A percentile compares a stretch with the other conserved stretches of the same genome.
Conservation (phyloP, 2,797 vertebrate species). For the Anabacerthia variegaticeps region DNA sequence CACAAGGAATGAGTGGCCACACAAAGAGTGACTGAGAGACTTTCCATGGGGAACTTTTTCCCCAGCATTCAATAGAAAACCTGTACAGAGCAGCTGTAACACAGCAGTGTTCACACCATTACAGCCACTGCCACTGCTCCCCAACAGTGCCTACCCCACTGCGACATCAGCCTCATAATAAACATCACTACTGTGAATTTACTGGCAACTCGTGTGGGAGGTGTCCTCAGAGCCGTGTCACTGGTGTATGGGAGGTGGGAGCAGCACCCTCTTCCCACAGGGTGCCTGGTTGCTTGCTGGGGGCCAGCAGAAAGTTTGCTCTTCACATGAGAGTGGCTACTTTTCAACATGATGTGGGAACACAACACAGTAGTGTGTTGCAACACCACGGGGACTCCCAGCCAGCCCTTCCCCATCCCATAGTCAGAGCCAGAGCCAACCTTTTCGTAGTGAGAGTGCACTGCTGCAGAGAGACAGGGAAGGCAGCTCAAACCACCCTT, state of each 20-base stretch:
- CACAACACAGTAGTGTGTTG: background rate
- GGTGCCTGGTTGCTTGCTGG: fast-evolving
- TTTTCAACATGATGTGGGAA: background rate
- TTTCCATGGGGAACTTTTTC: background rate
- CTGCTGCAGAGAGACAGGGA: background rate
- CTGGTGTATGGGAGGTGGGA: background rate
- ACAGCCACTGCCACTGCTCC: fast-evolving
- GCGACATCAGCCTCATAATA: background rate
- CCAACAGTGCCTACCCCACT: background rate
- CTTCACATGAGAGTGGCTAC: fast-evolving
- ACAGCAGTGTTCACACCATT: background rate
- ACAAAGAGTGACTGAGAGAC: background rate
- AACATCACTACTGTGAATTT: background rate
- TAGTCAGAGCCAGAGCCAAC: background rate
- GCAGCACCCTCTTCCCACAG: background rate
- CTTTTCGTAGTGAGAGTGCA: background rate
- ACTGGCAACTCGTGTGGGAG: background rate
- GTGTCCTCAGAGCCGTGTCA: background rate
- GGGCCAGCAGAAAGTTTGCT: background rate
- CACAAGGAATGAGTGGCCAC: background rate
- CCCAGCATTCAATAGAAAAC: background rate
- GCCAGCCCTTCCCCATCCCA: background rate
- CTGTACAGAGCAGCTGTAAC: background rate
- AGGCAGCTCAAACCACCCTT: background rate
- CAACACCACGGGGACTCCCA: background rate